Evolutionary conservation across 2,888 invertebrate species (phyloP).

Genomic region (Eristalis tenax): DNA sequence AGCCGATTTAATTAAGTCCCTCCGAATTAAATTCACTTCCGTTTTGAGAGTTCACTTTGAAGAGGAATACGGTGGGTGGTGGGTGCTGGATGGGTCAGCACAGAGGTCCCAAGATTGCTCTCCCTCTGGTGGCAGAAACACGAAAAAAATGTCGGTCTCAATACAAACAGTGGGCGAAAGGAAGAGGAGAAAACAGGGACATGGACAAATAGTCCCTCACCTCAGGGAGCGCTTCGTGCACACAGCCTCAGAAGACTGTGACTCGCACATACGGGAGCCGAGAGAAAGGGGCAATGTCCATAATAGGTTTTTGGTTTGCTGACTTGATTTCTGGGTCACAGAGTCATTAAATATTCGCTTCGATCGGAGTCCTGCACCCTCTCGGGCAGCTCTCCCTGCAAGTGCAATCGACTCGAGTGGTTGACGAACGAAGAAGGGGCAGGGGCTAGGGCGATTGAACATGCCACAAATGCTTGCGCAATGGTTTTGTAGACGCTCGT

Average conservation of each 20-base stretch:
- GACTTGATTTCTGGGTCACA: constrained; percentile 63
- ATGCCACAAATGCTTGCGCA: background rate
- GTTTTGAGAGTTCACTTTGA: constrained; percentile 2
- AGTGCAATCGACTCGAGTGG: constrained; percentile 43
- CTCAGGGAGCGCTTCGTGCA: background rate
- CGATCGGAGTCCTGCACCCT: constrained; percentile 21
- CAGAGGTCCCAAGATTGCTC: background rate
- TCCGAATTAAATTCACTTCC: constrained; percentile 16
- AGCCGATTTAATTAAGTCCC: constrained; percentile 42
- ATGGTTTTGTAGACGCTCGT: constrained; percentile 1
- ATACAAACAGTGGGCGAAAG: background rate
- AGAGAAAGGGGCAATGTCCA: background rate
- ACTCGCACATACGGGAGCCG: background rate
- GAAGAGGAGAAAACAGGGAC: constrained; percentile 1
- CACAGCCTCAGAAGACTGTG: background rate
- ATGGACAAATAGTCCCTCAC: constrained; percentile 39
- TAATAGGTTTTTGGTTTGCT: constrained; percentile 65
- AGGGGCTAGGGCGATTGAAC: background rate
- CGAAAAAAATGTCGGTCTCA: background rate
- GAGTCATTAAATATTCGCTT: constrained; percentile 61
- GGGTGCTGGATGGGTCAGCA: background rate
- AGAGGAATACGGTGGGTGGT: background rate
- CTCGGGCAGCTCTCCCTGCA: constrained; percentile 23
- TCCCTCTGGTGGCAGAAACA: background rate
- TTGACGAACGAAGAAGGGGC: background rate